phyloP scores from a whole-genome alignment of 1,140 invertebrate species.

The Aphelenchoides besseyi region DNA sequence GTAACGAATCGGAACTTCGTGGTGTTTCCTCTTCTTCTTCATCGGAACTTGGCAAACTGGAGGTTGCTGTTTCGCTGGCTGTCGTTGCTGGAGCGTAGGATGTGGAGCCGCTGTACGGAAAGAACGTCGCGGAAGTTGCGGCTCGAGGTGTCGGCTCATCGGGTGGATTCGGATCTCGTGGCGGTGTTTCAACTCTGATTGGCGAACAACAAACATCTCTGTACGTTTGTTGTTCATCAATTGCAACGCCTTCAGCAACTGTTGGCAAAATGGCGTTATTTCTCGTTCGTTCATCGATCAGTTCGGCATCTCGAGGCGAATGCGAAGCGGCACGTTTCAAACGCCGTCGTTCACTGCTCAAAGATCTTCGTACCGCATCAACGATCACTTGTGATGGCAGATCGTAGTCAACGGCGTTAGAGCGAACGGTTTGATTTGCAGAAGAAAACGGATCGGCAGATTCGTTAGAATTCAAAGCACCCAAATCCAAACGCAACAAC shows the following conservation, averaged over 20 bases:
- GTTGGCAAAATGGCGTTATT: neutral
- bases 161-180: neutral
- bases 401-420: conserved; percentile 8
- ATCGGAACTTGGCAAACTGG: neutral
- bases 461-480: neutral
- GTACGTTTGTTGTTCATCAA: neutral
- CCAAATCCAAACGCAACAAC: neutral
- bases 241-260: neutral
- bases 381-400: conserved; percentile 12
- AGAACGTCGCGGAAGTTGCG: neutral
- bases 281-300: neutral
- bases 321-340: neutral
- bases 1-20: neutral
- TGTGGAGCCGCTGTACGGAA: conserved; percentile 7
- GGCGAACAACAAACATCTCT: conserved; percentile 15
- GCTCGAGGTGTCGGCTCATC: conserved; percentile 15
- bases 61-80: neutral
- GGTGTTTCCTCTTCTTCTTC: conserved; percentile 18
- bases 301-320: neutral
- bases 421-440: too few relatives aligned
- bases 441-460: neutral
- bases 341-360: conserved; percentile 7
- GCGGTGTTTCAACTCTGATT: conserved; percentile 12
- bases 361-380: conserved; percentile 4
- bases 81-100: neutral